phyloP scores from a whole-genome alignment of 2,888 invertebrate species.

The Aradus depressus region DNA sequence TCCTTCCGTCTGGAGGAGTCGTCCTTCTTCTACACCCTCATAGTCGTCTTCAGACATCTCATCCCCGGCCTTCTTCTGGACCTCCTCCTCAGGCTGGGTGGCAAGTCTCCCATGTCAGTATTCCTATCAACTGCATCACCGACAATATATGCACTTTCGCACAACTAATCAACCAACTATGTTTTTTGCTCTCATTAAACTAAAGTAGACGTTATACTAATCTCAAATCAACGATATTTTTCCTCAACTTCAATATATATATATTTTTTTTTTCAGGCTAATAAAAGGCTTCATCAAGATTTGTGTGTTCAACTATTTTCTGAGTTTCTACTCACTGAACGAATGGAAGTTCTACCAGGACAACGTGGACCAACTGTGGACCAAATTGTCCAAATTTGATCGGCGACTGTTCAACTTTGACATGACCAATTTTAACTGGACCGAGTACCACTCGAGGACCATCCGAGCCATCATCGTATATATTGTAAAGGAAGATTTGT shows the following conservation, averaged over 20 bases:
- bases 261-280: slow-evolving; percentile 19
- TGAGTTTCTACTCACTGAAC: slow-evolving; percentile 11
- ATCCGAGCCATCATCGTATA: slow-evolving; percentile 21
- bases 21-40: slow-evolving; percentile 12
- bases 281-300: slow-evolving; percentile 21
- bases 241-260: no score
- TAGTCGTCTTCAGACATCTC: slow-evolving; percentile 14
- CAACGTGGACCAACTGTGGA: slow-evolving; percentile 22
- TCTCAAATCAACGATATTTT: no score
- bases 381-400: slow-evolving; percentile 18
- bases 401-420: slow-evolving; percentile 22
- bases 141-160: not conserved
- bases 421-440: slow-evolving; percentile 18
- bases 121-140: not conserved
- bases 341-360: slow-evolving; percentile 16
- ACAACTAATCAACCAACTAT: no score
- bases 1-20: slow-evolving; percentile 10
- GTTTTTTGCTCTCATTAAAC: no score
- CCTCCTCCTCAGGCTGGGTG: slow-evolving; percentile 12
- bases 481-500: slow-evolving; percentile 19
- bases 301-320: slow-evolving; percentile 8
- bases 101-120: slow-evolving; percentile 22
- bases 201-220: no score
- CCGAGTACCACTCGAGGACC: slow-evolving; percentile 10
- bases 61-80: slow-evolving; percentile 20